Base-by-base conservation (phyloP, 1,140 invertebrate species). In the Cyclargus thomasi region DNA sequence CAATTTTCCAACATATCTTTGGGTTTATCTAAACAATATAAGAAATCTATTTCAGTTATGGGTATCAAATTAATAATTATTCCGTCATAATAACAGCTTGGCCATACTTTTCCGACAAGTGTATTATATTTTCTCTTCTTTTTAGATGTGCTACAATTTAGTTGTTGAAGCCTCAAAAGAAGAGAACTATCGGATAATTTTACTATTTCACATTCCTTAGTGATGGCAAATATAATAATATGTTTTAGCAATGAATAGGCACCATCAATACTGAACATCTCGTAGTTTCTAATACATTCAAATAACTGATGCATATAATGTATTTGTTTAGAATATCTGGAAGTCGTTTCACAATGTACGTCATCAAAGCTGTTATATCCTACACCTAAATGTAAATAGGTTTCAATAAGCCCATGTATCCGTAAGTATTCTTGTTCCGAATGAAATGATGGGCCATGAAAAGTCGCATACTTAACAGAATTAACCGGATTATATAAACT, bases 351-450 rank as follows among this genome's bases (percentile, higher is more conserved):
- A 16, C 22, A 1, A 0, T 65, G 1, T 8, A 4, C 22, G 14
- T 53, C 7, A 20, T 21, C 20, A 11, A 17, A 23, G 20, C 21
- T 55, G 53, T 65, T 65, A 22, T 23, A 65, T 2, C 20, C 21
- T 23, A 65, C 47, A 14, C 64, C 64, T n/a, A 22, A 65, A 55
- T 53, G 7, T 57, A 65, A 35, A 10, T 55, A 65, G 1, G 14
- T 35, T 22, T 65, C 53, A 23, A 65, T 65, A 22, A 65, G 23
- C 16, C 7, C 16, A 29, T 57, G 22, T 23, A 65, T 7, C n/a
- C 29, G 53, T n/a, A 57, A 57, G 29, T 57, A 65, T 35, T 65
- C 64, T 23, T 22, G 5, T 18, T 65, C 64, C 8, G 47, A 35
- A 55, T 29, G 53, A 57, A 65, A 65, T 21, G 64, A 57, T 29